Percentiles rank a stretch among this genome's conserved stretches.
Conservation (phyloP, 2,797 vertebrate species). For the Prionace glauca region DNA sequence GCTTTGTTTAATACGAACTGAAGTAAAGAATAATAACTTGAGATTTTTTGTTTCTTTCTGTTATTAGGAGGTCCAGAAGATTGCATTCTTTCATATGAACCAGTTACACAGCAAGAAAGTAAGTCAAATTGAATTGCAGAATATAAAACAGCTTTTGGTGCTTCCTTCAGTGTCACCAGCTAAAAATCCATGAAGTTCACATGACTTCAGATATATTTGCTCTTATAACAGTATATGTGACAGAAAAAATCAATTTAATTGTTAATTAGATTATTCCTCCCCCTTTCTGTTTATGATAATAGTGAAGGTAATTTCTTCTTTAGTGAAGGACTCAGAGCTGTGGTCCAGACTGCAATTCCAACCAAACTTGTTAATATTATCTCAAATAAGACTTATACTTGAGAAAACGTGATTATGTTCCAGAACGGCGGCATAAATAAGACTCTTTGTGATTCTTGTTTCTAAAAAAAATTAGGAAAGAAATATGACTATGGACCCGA, state of each 20-base stretch:
- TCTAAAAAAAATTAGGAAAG: not conserved
- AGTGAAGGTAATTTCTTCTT: not conserved
- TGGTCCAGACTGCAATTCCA: not conserved
- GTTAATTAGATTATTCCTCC: not conserved
- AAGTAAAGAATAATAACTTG: not conserved
- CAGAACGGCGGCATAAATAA: not conserved
- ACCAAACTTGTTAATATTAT: not conserved
- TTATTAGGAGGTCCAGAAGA: conserved; percentile 88
- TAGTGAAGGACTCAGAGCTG: no score
- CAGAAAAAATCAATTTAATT: not conserved
- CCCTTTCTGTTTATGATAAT: not conserved
- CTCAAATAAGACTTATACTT: not conserved
- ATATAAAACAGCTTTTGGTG: not conserved
- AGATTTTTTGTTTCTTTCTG: conserved; percentile 51
- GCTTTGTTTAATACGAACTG: not conserved
- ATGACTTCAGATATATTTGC: not conserved
- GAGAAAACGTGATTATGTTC: not conserved
- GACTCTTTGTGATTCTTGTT: not conserved
- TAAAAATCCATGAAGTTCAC: not conserved
- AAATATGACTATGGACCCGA: not conserved
- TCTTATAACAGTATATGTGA: not conserved
- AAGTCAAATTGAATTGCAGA: conserved; percentile 52
- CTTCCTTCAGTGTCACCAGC: not conserved
- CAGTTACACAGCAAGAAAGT: conserved; percentile 92
- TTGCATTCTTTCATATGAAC: conserved; percentile 86